Base-by-base conservation (phyloP, 1,140 invertebrate genomes). In the Drosophila nasuta region DNA sequence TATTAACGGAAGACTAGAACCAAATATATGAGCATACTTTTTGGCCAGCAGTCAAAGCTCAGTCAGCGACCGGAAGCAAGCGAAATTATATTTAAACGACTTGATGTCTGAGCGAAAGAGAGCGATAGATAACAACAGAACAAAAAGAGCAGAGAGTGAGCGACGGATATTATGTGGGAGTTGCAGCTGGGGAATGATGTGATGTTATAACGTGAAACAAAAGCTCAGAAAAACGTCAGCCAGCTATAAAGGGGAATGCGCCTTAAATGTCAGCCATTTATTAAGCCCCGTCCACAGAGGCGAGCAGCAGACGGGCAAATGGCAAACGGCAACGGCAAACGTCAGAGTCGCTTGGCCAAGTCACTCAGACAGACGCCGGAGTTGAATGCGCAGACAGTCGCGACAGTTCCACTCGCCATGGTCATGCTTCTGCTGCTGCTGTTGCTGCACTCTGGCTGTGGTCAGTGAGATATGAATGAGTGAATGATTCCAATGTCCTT, bases 1-100 rank as follows among this genome's bases (percentile, higher is more conserved):
- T 79, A 79, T 77, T 79, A 79, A 79, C 69, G 68, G 70, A 70
- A 70, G 70, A 77, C 75, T 63, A 75, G 75, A 72, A 72, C 65
- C 33, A 81, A 75, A 81, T 78, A 81, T 79, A 81, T 79, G 78
- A 81, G 78, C 66, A 52, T 65, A 71, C 75, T 79, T 79, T 79
- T 79, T 77, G 71, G 76, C 72, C 66, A 71, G 63, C 81, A 79
- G 81, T 71, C 76, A 77, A 62, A 73, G 45, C 77, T 60, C 65
- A 81, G 72, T 56, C 70, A 67, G 65, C 43, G 64, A 75, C 60
- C 73, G 81, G 81, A 85, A 85, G 62, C 57, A 20, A 69, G 65
- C 33, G 62, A 85, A 85, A 85, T 85, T 85, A 85, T 85, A 81
- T 85, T 77, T 85, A 85, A 85, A 81, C 76, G 81, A 49, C 78